Evolutionary conservation across 1,140 invertebrate species (phyloP), one percentile per base, ranked within the genome.

Genomic region (Zaprionus camerounensis): DNA sequence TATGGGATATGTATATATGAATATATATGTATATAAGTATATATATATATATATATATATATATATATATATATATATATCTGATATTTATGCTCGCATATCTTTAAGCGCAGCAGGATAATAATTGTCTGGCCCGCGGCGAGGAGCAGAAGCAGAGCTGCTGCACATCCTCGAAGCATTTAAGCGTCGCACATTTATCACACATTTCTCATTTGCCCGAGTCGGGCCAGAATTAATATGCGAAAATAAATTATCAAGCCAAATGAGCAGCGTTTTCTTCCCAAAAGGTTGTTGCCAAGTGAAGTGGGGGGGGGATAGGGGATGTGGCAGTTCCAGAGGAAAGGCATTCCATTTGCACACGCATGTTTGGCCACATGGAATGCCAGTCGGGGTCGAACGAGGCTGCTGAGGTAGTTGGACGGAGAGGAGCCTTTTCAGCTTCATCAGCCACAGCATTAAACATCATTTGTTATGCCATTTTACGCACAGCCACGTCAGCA

Each of bases 161-260:
- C 44, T 72, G 38, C 44, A 28, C 51, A 74, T 82, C 65, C 77
- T 77, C 38, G 53, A 74, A 77, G 75, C 81, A 72, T 80, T 91
- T 80, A 91, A 91, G 86, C 81, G 68, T 53, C 46, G 79, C 82
- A 85, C 85, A 90, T 90, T 90, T 90, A 90, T 90, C 85, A 90
- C 86, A 90, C 81, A 90, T 91, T 90, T 85, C 82, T 73, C 85
- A 80, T 88, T 90, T 81, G 65, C 71, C 77, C 78, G 53, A 88
- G 67, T 64, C 70, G 57, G 55, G 76, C 61, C 68, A 88, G 82
- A 90, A 90, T 90, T 90, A 90, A 90, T 91, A 90, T 90, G 86
- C 86, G 85, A 90, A 90, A 90, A 90, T 90, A 90, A 90, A 90
- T 90, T 90, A 90, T 90, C 86, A 82, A 88, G 70, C 86, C 86